Conservation (phyloP, 2,888 invertebrate genomes). For the Criorhina ranunculi region DNA sequence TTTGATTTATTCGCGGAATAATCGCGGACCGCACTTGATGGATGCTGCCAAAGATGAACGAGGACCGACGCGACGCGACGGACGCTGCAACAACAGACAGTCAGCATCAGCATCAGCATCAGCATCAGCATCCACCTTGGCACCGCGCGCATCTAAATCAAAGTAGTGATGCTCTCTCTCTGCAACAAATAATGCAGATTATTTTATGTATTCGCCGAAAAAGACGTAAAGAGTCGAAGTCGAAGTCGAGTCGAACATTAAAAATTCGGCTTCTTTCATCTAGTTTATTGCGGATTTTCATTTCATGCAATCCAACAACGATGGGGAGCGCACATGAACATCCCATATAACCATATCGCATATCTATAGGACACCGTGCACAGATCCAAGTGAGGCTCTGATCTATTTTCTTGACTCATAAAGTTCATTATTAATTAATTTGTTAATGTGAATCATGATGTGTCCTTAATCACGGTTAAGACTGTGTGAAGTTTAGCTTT, state of each 20-base stretch:
- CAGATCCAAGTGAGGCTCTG: conserved; percentile 1
- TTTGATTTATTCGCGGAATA: conserved; percentile 76
- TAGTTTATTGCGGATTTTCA: conserved; percentile 71
- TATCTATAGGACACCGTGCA: too few species aligned
- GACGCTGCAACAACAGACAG: conserved; percentile 54
- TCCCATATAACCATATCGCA: too few species aligned
- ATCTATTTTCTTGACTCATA: conserved; percentile 23
- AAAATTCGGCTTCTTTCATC: conserved; percentile 75
- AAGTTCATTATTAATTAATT: conserved; percentile 13
- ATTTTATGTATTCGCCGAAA: conserved; percentile 75
- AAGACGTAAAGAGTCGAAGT: conserved; percentile 73
- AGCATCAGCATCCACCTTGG: conserved; percentile 42
- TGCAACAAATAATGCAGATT: conserved; percentile 75
- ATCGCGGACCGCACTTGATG: conserved; percentile 75
- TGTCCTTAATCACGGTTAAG: background rate
- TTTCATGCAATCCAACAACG: conserved; percentile 39
- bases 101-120: conserved; percentile 27
- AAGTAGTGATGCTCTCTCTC: conserved; percentile 62
- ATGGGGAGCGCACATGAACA: background rate
- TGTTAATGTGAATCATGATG: conserved; percentile 7
- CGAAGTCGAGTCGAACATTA: too few species aligned
- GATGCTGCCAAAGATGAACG: conserved; percentile 73
- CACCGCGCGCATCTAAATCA: conserved; percentile 66
- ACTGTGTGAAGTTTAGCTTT: too few species aligned
- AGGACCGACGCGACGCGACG: conserved; percentile 50